A percentile compares a stretch with the other conserved stretches of the same genome.
phyloP scores from a whole-genome alignment of 2,888 invertebrate genomes.

The Ochlodes sylvanus region DNA sequence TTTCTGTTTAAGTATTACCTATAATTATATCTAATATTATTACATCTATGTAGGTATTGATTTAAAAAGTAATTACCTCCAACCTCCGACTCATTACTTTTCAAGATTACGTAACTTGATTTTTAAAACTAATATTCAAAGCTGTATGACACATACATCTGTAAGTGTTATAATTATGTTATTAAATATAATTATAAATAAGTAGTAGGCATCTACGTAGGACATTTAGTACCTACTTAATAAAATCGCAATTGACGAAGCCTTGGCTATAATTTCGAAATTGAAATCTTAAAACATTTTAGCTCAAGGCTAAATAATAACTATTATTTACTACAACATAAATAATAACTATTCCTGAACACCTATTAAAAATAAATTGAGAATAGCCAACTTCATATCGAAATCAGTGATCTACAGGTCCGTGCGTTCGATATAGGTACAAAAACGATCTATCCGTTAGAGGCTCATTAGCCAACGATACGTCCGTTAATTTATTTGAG shows the following conservation, averaged over 20 bases:
- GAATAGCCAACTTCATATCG: slow-evolving; percentile 20
- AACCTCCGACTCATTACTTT: too few species aligned
- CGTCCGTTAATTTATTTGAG: slow-evolving; percentile 78
- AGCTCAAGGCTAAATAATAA: background rate
- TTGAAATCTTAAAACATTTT: background rate
- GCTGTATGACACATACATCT: too few species aligned
- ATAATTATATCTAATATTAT: too few species aligned
- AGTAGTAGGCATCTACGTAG: too few species aligned
- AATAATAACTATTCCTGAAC: background rate
- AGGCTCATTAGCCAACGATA: slow-evolving; percentile 75
- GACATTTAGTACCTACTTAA: too few species aligned
- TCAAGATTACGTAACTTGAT: too few species aligned
- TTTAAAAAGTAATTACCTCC: too few species aligned
- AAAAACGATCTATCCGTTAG: slow-evolving; percentile 51
- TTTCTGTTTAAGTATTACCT: too few species aligned
- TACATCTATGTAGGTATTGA: too few species aligned
- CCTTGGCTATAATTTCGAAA: background rate
- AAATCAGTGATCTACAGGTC: slow-evolving; percentile 38
- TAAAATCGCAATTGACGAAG: background rate
- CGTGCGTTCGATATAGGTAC: slow-evolving; percentile 39
- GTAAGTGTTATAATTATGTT: too few species aligned
- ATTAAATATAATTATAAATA: too few species aligned
- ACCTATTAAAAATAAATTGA: background rate
- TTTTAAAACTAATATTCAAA: too few species aligned
- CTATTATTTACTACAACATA: background rate